Evolutionary conservation across 2,113 vertebrate species (phyloP), one percentile per base, ranked within the genome.

Genomic region (Tetraodon nigroviridis): DNA sequence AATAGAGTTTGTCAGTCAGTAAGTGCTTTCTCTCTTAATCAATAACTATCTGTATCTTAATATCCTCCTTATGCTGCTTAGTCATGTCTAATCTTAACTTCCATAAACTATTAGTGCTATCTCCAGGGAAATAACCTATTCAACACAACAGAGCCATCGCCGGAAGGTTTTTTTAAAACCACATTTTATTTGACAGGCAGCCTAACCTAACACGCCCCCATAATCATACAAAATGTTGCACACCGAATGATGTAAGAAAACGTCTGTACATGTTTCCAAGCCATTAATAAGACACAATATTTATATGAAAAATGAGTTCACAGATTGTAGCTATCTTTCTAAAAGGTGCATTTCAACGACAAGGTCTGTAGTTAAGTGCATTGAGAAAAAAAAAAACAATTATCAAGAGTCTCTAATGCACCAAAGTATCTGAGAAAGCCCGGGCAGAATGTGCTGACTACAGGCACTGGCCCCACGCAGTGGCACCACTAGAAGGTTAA

Each of bases 381-480:
- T 74, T 51, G 46, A 63, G 27, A 48, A 54, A 47, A 61, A 54
- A 47, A 61, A 50, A 54, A 60, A 72, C 64, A 60, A 53, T 27
- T 50, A 62, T 60, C 57, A 64, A 49, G 42, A 60, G 51, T 27
- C 56, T 68, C 41, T 77, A 73, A 82, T 83, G 81, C 76, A 73
- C 53, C 14, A 7, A 65, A 60, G 73, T 75, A 78, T 79, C 7
- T 73, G 46, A 80, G 63, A 62, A 75, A 74, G 79, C 58, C 71
- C 81, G 66, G 70, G 40, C 58, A 12, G 29, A 64, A 78, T 85
- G 59, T 86, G 85, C 85, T 88, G 85, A 87, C 76, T 64, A 42
- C 40, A 69, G 40, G 45, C 61, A 71, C 63, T 11, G n/a, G 51
- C 22, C 41, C 57, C 84, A 54, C 53, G 73, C 66, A 64, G 55